Evolutionary conservation across 1,140 invertebrate genomes (phyloP).

Genomic region (Cyclina sinensis): DNA sequence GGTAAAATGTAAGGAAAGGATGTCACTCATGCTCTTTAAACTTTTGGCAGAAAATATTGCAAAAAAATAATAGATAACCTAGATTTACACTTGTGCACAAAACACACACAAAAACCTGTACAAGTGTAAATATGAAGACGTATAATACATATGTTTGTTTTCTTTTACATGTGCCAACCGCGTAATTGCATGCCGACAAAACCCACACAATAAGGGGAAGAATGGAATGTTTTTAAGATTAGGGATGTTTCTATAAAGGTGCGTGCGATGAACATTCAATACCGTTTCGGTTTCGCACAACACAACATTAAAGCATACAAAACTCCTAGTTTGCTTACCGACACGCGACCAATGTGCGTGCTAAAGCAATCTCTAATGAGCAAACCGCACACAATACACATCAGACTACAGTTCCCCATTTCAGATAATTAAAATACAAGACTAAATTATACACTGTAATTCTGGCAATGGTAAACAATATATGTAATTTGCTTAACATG

Average conservation of each 20-base stretch:
- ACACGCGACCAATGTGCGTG: conserved; percentile 24
- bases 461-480: conserved; percentile 60
- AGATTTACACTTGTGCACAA: too few species aligned
- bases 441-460: conserved; percentile 24
- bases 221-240: not conserved
- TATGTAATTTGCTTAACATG: conserved; percentile 33
- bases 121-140: too few species aligned
- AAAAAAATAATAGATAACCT: too few species aligned
- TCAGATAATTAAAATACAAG: conserved; percentile 61
- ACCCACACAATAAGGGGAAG: not conserved
- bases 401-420: conserved; percentile 48
- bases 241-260: not conserved
- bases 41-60: too few species aligned
- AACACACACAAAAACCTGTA: too few species aligned
- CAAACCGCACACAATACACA: not conserved
- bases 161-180: not conserved
- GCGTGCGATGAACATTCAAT: not conserved
- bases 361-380: conserved; percentile 38
- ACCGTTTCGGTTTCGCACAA: conserved; percentile 12
- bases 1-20: too few species aligned
- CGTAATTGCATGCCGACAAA: not conserved
- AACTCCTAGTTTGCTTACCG: conserved; percentile 32
- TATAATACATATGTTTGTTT: too few species aligned
- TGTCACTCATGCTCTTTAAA: too few species aligned
- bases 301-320: conserved; percentile 9